Evolutionary conservation across 2,113 vertebrate genomes (phyloP).

Genomic region (Cranoglanis bouderius): DNA sequence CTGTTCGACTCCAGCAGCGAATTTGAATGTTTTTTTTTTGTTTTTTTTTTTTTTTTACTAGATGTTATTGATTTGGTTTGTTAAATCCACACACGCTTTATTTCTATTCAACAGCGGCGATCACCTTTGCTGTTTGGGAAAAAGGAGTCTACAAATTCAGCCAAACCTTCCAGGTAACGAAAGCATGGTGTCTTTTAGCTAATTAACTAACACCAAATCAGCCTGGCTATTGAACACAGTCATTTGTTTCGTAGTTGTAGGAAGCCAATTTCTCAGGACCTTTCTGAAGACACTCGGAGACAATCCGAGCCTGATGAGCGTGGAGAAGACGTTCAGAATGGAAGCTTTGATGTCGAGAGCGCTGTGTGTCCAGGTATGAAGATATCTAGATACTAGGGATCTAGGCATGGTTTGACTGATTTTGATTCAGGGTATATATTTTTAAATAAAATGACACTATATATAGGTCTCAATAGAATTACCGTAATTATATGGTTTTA

Average conservation of each 20-base stretch:
- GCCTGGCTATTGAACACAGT: not conserved
- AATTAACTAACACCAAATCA: not conserved
- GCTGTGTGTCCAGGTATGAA: constrained; percentile 80
- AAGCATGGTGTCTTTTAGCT: not conserved
- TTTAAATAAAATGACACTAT: not conserved
- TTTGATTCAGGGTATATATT: not conserved
- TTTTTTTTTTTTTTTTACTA: not conserved
- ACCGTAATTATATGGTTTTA: too few species aligned
- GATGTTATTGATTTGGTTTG: not conserved
- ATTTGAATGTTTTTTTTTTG: not conserved
- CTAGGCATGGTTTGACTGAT: not conserved
- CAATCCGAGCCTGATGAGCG: not conserved
- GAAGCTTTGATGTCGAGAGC: constrained; percentile 63
- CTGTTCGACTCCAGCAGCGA: not conserved
- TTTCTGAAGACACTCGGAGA: constrained; percentile 26
- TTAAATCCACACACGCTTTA: not conserved
- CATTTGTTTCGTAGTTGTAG: constrained; percentile 1
- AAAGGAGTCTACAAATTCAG: not conserved
- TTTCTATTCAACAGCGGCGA: constrained; percentile 23
- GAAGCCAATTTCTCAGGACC: constrained; percentile 1
- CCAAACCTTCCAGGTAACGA: constrained; percentile 33
- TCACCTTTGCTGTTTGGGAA: not conserved
- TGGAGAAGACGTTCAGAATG: not conserved
- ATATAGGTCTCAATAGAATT: not conserved
- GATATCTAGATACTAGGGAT: not conserved